These are phyloP conservation scores for Todiramphus saurophagus DNA, from an alignment of 2,113 vertebrate genomes.

Conservation along the genomic window DNA sequence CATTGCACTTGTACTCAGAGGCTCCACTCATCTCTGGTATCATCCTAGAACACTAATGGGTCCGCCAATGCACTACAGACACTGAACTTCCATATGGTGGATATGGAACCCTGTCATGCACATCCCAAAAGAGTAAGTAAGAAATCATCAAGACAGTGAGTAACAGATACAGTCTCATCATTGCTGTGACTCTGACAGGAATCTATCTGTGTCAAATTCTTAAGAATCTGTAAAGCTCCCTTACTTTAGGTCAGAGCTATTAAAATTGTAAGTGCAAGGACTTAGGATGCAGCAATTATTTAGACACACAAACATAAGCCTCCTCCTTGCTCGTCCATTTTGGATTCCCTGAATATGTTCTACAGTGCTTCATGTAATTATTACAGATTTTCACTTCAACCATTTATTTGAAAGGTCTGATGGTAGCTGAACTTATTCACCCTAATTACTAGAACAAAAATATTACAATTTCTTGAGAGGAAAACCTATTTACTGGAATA, in stretches of 20 bases:
- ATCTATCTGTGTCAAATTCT: background rate
- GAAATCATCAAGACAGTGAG: background rate
- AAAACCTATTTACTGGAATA: background rate
- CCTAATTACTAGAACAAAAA: background rate
- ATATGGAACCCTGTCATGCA: fast-evolving
- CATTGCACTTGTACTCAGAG: background rate
- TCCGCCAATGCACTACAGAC: background rate
- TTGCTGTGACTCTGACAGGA: background rate
- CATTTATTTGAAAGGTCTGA: background rate
- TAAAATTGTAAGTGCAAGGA: background rate
- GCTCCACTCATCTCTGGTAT: background rate
- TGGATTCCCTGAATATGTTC: background rate
- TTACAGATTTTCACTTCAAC: background rate
- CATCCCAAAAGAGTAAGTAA: background rate
- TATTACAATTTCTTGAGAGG: background rate
- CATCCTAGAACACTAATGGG: background rate
- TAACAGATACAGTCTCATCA: background rate
- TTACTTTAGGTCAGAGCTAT: background rate
- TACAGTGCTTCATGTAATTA: background rate
- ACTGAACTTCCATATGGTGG: background rate
- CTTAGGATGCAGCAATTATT: background rate
- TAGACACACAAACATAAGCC: background rate
- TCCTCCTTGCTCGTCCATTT: background rate
- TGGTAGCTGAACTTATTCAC: background rate
- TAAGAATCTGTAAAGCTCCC: background rate